A percentile compares a stretch with the other conserved stretches of the same genome.
Conservation (phyloP, 2,113 vertebrate species). For the Sinocyclocheilus anophthalmus region DNA sequence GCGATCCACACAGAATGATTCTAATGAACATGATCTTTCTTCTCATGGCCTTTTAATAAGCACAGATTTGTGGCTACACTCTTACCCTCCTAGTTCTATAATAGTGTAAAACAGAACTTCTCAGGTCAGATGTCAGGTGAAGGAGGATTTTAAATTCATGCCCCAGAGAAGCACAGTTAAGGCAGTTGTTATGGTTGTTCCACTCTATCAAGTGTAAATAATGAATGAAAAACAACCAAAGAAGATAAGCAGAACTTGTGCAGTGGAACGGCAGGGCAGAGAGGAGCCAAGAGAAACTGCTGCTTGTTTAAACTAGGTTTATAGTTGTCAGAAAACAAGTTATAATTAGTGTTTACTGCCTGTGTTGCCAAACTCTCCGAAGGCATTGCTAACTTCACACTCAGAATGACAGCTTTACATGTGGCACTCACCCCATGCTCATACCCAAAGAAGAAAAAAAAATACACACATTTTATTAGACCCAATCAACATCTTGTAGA, state of each 20-base stretch:
- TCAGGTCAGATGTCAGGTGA: background rate
- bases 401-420: slow-evolving; percentile 2
- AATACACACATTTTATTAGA: slow-evolving; percentile 1
- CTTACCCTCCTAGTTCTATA: background rate
- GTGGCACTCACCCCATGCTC: background rate
- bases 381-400: slow-evolving; percentile 13
- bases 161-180: background rate
- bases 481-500: background rate
- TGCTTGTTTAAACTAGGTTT: slow-evolving; percentile 26
- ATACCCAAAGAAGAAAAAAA: background rate
- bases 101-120: background rate
- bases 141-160: too few relatives aligned
- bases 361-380: background rate
- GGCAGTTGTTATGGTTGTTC: background rate
- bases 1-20: slow-evolving; percentile 12
- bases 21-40: slow-evolving; percentile 17
- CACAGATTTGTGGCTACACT: background rate
- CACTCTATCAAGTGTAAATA: slow-evolving; percentile 20
- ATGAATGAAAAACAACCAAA: slow-evolving; percentile 16
- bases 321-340: background rate
- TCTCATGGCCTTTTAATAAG: slow-evolving; percentile 24
- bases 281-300: background rate
- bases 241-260: background rate
- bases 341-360: slow-evolving; percentile 7
- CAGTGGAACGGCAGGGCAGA: background rate